Evolutionary conservation across 1,140 invertebrate genomes (phyloP).

Genomic region (Lordiphosa clarofinis): DNA sequence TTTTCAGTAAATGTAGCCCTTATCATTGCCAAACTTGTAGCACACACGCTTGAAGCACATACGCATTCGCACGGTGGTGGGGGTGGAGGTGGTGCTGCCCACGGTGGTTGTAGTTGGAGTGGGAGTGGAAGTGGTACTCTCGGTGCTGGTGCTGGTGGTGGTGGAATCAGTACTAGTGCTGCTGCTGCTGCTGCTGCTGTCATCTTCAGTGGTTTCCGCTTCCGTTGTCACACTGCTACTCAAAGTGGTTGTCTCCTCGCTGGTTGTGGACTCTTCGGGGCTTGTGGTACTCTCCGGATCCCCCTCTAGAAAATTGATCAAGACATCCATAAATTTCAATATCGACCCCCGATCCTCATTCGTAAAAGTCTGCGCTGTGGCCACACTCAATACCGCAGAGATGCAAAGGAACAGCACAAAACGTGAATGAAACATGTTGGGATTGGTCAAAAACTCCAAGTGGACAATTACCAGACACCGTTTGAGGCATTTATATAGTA

Average conservation of each 20-base stretch:
- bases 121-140: background rate
- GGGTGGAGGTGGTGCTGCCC: background rate
- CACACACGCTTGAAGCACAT: conserved; percentile 59
- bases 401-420: conserved; percentile 28
- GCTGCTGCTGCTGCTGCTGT: background rate
- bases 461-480: background rate
- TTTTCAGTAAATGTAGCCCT: conserved; percentile 40
- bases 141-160: background rate
- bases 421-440: conserved; percentile 30
- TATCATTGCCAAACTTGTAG: conserved; percentile 52
- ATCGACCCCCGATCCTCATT: conserved; percentile 48
- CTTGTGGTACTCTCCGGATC: conserved; percentile 31
- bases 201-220: background rate
- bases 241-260: conserved; percentile 22
- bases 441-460: conserved; percentile 1
- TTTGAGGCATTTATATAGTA: conserved; percentile 10
- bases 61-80: conserved; percentile 14
- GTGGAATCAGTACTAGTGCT: background rate
- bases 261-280: conserved; percentile 5
- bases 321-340: conserved; percentile 49
- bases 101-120: background rate
- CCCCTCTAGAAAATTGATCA: conserved; percentile 50
- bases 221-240: background rate
- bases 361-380: conserved; percentile 41
- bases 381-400: background rate